Base-by-base conservation (phyloP, 2,113 vertebrate species). In the Falcunculus frontatus region DNA sequence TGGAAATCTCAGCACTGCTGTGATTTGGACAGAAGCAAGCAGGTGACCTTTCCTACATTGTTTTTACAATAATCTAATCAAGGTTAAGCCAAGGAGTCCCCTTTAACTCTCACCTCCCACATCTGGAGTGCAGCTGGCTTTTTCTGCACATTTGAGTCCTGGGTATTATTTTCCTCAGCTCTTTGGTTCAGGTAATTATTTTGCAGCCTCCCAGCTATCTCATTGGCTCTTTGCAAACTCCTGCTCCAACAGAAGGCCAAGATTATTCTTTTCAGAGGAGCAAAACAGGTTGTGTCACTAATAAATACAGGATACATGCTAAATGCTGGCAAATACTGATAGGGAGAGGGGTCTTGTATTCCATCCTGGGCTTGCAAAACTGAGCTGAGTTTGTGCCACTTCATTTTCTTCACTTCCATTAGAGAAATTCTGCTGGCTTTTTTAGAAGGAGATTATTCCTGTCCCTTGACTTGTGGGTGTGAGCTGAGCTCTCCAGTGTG, bases 261-360 rank as follows among this genome's bases (percentile, higher is more conserved):
- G 39, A 39, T 41, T 25, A 27, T 62, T 57, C 16, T 67, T 78
- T 83, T 33, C 41, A 76, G 20, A 63, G 29, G 29, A 78, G 21
- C 9, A 55, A 15, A 46, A 17, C 17, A 9, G 3, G 15, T 26
- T 57, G 23, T 41, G 26, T 42, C 52, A 29, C 52, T 47, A 32
- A 33, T 27, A 32, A 7, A 60, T 22, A 18, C 27, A 50, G 35
- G 27, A 42, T 39, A 23, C 25, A 6, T 14, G 4, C 11, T 23
- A 32, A 8, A 30, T 82, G 27, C 42, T 68, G n/a, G 16, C 7
- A 27, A n/a, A n/a, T 8, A 2, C 32, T 4, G 0, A 1, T 15
- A 20, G 42, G 22, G 19, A 76, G 42, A 2, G 30, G 12, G 20
- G 4, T 59, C 57, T 47, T 13, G 21, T 22, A 10, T 52, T 39